Evolutionary conservation across 2,797 vertebrate genomes (phyloP).

Genomic region (Darevskia mixta): DNA sequence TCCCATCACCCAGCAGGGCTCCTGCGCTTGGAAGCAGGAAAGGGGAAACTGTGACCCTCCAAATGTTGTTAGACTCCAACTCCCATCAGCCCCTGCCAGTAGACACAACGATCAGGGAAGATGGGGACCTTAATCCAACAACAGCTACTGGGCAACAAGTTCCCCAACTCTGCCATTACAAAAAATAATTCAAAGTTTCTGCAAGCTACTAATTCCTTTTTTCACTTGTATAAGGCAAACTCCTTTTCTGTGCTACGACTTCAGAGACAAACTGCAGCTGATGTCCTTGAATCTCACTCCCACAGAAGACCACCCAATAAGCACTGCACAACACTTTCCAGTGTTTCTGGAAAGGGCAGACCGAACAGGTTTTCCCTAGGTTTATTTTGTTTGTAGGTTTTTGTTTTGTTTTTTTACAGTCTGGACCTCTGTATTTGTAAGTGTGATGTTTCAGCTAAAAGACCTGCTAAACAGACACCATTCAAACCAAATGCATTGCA

Average conservation of each 20-base stretch:
- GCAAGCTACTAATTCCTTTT: background rate
- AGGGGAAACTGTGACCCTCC: background rate
- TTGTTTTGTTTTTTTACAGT: background rate
- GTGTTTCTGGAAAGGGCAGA: background rate
- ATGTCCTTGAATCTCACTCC: background rate
- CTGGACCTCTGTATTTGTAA: background rate
- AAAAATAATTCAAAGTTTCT: background rate
- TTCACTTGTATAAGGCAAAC: background rate
- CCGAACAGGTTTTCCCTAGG: background rate
- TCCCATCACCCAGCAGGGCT: background rate
- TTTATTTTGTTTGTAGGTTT: too few species aligned
- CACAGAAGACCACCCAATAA: background rate
- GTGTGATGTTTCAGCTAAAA: background rate
- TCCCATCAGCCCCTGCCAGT: too few species aligned
- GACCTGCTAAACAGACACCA: conserved; percentile 10
- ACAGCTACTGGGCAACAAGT: background rate
- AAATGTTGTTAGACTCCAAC: too few species aligned
- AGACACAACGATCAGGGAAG: background rate
- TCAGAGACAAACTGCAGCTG: background rate
- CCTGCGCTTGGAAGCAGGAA: background rate
- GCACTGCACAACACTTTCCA: background rate
- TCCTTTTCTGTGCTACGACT: background rate
- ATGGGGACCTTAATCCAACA: background rate
- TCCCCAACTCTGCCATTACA: background rate
- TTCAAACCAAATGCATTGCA: conserved; percentile 28